Evolutionary conservation across 2,888 invertebrate genomes (phyloP).

Genomic region (Lissonota sp.): DNA sequence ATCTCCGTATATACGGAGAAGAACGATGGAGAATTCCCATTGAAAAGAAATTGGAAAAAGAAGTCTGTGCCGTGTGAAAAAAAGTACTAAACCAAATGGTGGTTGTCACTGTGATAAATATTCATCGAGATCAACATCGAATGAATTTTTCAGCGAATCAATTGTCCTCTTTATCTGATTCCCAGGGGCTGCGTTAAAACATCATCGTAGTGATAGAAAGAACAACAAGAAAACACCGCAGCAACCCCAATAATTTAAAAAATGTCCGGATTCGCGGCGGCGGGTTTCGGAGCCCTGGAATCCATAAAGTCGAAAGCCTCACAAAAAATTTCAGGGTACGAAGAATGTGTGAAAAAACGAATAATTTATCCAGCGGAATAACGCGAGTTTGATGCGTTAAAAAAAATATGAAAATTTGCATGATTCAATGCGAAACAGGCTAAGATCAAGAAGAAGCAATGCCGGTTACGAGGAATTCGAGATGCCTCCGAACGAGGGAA

Average conservation of each 20-base stretch:
- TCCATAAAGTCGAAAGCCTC: slow-evolving; percentile 80
- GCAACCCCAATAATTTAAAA: slow-evolving; percentile 83
- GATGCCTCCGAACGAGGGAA: slow-evolving; percentile 80
- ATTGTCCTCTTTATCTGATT: not conserved
- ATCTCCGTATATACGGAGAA: not conserved
- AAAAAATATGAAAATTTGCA: slow-evolving; percentile 4
- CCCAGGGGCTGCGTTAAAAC: slow-evolving; percentile 80
- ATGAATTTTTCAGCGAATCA: not conserved
- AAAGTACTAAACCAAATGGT: not conserved
- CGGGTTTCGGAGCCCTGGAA: slow-evolving; percentile 82
- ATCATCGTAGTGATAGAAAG: slow-evolving; percentile 63
- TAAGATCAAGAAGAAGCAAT: slow-evolving; percentile 69
- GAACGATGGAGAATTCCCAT: slow-evolving; percentile 24
- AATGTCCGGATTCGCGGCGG: slow-evolving; percentile 83
- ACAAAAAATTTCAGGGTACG: slow-evolving; percentile 80
- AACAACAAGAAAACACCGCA: slow-evolving; percentile 68
- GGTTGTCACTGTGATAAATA: not conserved
- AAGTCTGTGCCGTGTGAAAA: not conserved
- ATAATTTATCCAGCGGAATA: not conserved
- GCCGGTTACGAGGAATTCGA: slow-evolving; percentile 85
- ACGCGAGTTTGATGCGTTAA: not conserved
- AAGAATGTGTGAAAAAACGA: not conserved
- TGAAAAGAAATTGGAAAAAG: slow-evolving; percentile 26
- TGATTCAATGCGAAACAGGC: slow-evolving; percentile 22
- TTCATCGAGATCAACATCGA: not conserved